phyloP scores from a whole-genome alignment of 2,113 vertebrate species.

The Proteles cristata region DNA sequence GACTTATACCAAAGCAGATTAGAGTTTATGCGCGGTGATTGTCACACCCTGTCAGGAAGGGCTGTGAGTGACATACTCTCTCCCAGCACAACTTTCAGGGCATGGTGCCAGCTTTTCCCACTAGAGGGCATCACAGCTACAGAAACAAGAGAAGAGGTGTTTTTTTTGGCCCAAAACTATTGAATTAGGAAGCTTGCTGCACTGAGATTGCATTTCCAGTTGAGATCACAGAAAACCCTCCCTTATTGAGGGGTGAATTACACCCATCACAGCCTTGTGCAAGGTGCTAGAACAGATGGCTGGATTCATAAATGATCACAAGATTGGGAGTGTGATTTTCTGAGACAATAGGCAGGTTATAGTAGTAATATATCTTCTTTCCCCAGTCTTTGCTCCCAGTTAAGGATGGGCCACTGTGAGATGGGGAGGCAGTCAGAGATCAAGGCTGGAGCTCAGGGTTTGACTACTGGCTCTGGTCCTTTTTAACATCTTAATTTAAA shows the following conservation, averaged over 20 bases:
- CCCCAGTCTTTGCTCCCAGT: background rate
- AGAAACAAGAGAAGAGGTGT: background rate
- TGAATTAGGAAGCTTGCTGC: background rate
- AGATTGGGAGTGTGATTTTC: background rate
- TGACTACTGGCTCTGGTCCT: background rate
- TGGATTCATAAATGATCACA: background rate
- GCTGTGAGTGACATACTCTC: no score
- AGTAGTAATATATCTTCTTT: background rate
- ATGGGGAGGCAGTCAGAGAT: no score
- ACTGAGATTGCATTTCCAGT: background rate
- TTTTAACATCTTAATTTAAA: background rate
- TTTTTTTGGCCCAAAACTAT: background rate
- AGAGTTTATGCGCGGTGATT: background rate
- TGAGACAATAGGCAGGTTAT: background rate
- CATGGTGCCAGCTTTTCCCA: slow-evolving; percentile 1
- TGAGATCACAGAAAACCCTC: background rate
- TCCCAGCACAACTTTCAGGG: background rate
- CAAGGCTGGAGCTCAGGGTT: background rate
- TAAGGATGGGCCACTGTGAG: accelerated
- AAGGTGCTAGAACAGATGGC: background rate
- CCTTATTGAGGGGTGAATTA: background rate
- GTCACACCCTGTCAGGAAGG: background rate
- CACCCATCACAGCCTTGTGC: background rate
- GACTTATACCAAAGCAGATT: background rate
- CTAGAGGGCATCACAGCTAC: slow-evolving; percentile 72